Evolutionary conservation across 2,888 invertebrate species (phyloP), one percentile per base, ranked within the genome.

Genomic region (Halictus quadricinctus): DNA sequence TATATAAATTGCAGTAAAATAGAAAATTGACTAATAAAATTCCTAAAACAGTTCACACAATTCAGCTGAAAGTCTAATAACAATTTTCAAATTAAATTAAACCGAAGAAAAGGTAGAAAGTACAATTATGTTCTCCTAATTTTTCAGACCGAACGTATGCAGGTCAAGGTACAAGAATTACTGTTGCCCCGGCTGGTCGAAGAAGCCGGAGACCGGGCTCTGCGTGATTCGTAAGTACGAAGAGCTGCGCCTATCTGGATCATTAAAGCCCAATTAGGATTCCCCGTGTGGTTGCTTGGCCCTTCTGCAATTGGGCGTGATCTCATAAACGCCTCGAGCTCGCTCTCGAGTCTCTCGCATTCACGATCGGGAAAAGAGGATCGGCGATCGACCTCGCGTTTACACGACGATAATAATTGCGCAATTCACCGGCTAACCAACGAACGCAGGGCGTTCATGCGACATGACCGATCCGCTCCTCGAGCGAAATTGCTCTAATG

Each of bases 151-250:
- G 4, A 97, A 98, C 95, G 97, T 98, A 76, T 98, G 98, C 94
- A 96, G 97, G 91, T 96, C 97, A 85, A 95, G 97, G 89, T 96
- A 96, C 93, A 96, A 96, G 93, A 97, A 96, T 93, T 96, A 97
- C 94, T 98, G 98, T 95, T 98, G 98, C 95, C 97, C 97, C 4
- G 98, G 98, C 21, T 98, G 98, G 98, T 96, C 96, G 29, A 96
- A 96, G 90, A 96, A 97, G 91, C 96, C 96, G 7, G 96, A 96
- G 89, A 96, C 97, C 64, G 96, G 97, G 87, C 95, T 97, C 76
- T 98, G 98, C 95, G 96, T 97, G 92, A 97, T 97, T 92, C 98
- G 98, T 98, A 96, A 97, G 98, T 97, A 88, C 75, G n/a, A 66
- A 2, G 54, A 74, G 25, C 43, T 15, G 46, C n/a, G 12, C 54